Evolutionary conservation across 2,113 vertebrate genomes (phyloP).

Genomic region (Oxyruncus cristatus): DNA sequence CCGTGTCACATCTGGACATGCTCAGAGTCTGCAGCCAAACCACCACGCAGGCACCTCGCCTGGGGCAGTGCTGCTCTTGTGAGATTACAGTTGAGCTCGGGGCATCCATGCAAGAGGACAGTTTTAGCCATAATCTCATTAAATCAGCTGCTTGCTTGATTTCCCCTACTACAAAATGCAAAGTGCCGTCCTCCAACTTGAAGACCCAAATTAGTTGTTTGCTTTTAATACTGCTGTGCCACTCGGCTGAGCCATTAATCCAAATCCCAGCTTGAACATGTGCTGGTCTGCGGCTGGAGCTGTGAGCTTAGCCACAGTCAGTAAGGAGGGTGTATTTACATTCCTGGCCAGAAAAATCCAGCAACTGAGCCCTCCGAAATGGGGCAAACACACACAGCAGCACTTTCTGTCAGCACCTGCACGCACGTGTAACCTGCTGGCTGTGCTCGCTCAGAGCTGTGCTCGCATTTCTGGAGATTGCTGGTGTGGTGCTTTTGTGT

Average conservation of each 20-base stretch:
- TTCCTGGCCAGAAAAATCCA: neutral
- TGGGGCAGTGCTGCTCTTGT: neutral
- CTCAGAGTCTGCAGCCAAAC: neutral
- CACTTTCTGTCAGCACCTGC: neutral
- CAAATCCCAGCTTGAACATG: neutral
- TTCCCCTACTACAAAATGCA: neutral
- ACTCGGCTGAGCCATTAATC: neutral
- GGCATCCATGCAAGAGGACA: neutral
- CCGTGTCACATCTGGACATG: rapidly evolving
- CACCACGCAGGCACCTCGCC: neutral
- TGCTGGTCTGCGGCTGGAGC: neutral
- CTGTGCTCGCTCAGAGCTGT: neutral
- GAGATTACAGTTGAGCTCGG: neutral
- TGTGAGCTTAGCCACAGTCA: neutral
- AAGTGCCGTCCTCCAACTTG: neutral
- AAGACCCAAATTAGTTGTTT: neutral
- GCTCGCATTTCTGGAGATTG: rapidly evolving
- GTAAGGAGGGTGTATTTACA: neutral
- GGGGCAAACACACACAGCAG: neutral
- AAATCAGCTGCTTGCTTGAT: neutral
- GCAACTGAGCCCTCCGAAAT: neutral
- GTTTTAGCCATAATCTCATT: neutral
- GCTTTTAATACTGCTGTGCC: neutral
- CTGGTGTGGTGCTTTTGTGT: neutral
- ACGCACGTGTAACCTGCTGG: rapidly evolving